Evolutionary conservation across 2,888 invertebrate species (phyloP), one percentile per base, ranked within the genome.

Genomic region (Lasioglossum malachurum): DNA sequence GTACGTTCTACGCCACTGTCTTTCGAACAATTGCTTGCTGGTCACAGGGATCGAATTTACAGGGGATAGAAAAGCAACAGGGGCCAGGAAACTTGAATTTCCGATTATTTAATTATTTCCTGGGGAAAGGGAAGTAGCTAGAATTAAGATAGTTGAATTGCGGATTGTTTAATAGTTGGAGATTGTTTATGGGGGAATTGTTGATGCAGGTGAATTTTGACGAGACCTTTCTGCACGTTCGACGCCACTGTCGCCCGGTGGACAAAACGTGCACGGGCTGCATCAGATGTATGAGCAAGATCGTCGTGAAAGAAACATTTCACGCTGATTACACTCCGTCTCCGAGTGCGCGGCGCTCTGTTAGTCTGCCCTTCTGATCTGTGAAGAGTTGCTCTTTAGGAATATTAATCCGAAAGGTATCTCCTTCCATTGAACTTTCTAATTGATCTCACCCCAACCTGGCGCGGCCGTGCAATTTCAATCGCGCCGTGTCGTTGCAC

Each of bases 251-350:
- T 75, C 27, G 75, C 74, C 38, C 81, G 74, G 27, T 82, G 82
- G 85, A 90, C 83, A 87, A 90, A 88, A 84, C n/a, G 82, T 87
- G 73, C 77, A 88, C 82, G 87, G 83, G 80, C 81, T 83, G 83
- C 87, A 91, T 90, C 88, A 89, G 90, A 90, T 87, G 88, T 88
- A 83, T 80, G 87, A 87, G 88, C 88, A 91, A 91, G 88, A 90
- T 91, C 90, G 88, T 89, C 83, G 84, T 89, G 90, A 91, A 89
- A 92, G 91, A 90, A 92, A 91, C 92, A 92, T 93, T 93, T 93
- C 91, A 92, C 89, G 89, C 91, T 93, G 92, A 93, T 93, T 93
- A 93, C 92, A 91, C 91, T 89, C 85, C 83, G 88, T 90, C 89
- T 84, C 82, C 80, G 86, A 82, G 89, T 64, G 64, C 80, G 77